Percentiles rank a stretch among this genome's conserved stretches.
These are phyloP conservation scores for Telenomus remus DNA, from an alignment of 1,140 invertebrate genomes.

Conservation along the genomic window DNA sequence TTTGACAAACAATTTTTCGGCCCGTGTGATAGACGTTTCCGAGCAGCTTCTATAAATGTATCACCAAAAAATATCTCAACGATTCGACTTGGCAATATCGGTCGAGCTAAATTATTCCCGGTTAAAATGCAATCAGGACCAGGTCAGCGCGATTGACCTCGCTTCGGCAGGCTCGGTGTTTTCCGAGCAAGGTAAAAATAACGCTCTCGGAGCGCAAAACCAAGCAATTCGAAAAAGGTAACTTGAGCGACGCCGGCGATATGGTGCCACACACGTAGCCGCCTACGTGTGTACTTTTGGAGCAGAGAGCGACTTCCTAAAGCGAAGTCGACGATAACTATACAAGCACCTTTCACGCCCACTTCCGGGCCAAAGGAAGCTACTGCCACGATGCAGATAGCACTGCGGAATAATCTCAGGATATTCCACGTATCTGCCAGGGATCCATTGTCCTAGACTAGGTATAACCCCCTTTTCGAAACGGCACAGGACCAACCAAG, in stretches of 20 bases:
- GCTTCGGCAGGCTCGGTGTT: background rate
- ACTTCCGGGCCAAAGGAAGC: constrained; percentile 62
- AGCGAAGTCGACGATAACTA: constrained; percentile 59
- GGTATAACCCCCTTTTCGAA: constrained; percentile 53
- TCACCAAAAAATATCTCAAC: too few species aligned
- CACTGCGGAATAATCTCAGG: constrained; percentile 44
- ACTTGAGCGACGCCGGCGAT: constrained; percentile 33
- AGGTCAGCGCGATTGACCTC: background rate
- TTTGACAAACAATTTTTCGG: background rate
- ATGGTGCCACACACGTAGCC: constrained; percentile 52
- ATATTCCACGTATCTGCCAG: constrained; percentile 49
- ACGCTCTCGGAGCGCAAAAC: constrained; percentile 17
- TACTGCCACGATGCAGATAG: constrained; percentile 59
- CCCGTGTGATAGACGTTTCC: background rate
- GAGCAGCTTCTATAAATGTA: background rate
- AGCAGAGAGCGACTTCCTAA: constrained; percentile 37
- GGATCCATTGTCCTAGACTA: constrained; percentile 58
- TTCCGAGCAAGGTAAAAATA: constrained; percentile 10
- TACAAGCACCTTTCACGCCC: constrained; percentile 63
- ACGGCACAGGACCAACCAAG: constrained; percentile 40
- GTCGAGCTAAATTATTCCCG: too few species aligned
- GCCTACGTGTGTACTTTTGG: constrained; percentile 55
- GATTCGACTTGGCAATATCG: too few species aligned
- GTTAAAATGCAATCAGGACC: too few species aligned
- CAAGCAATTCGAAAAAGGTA: constrained; percentile 26